Evolutionary conservation across 2,797 vertebrate species (phyloP), one percentile per base, ranked within the genome.

Genomic region (Chanos chanos): DNA sequence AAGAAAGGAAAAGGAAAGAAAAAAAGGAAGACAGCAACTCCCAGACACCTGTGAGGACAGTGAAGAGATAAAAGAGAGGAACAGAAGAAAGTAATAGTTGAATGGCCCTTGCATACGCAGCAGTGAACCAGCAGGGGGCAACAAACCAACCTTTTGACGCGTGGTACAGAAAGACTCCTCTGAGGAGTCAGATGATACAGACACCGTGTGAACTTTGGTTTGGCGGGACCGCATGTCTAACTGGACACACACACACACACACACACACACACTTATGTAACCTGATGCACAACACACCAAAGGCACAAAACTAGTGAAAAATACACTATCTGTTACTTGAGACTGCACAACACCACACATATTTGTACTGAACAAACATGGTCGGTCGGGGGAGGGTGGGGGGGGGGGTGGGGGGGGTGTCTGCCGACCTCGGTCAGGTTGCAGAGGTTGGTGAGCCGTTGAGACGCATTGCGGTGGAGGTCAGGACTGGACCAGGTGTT

Each of bases 151-250:
- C 92, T 94, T 91, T 0, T 85, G 85, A 56, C 80, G 87, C 61
- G 95, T 89, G 56, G 93, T 95, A 72, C 88, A 88, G 30, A 90
- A 93, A 70, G 93, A 94, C 52, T 91, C 90, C 1, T 92, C 89
- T 1, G 92, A 86, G 72, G 93, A 91, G 65, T 94, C 92, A 0
- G 93, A 93, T 71, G 92, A 93, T 68, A 91, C 60, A 8, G 94
- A 95, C 56, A 93, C 83, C 0, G 91, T 92, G 72, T 94, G 94
- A 81, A 95, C 90, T 82, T 92, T 90, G 78, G 83, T 92, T 66
- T 89, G 83, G 73, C 75, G 86, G n/a, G 86, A 85, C 40, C 85
- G 82, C 57, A 87, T 78, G 70, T 93, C 92, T 67, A 90, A 72
- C 86, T 90, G 70, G 41, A 77, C 58, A 76, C 28, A 62, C 43